phyloP scores from a whole-genome alignment of 2,888 invertebrate genomes.

The Gordius sp. region DNA sequence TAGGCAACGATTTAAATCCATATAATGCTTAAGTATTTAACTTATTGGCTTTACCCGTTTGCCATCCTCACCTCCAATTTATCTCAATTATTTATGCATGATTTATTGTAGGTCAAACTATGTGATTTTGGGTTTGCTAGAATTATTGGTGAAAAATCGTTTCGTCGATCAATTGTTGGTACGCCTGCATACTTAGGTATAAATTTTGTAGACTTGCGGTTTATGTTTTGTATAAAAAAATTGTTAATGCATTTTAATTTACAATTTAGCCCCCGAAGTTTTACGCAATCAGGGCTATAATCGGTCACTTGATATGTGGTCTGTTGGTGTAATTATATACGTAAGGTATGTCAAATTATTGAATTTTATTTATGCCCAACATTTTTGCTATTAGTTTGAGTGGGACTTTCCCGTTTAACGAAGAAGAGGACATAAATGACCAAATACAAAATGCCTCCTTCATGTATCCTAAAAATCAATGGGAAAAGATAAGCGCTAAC shows the following conservation, averaged over 20 bases:
- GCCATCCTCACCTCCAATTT: slow-evolving; percentile 7
- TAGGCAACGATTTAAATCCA: not conserved
- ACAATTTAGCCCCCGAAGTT: slow-evolving; percentile 63
- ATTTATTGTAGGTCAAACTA: slow-evolving; percentile 40
- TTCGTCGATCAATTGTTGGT: slow-evolving; percentile 80
- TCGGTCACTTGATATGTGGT: slow-evolving; percentile 97
- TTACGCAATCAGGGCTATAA: slow-evolving; percentile 93
- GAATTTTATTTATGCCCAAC: not conserved
- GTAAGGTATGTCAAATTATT: slow-evolving; percentile 35
- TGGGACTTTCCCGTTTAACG: slow-evolving; percentile 96
- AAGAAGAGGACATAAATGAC: slow-evolving; percentile 96
- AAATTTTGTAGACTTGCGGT: slow-evolving; percentile 20
- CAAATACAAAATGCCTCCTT: slow-evolving; percentile 98
- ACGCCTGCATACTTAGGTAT: slow-evolving; percentile 86
- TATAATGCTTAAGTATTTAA: not conserved
- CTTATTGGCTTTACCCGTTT: not conserved
- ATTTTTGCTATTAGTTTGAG: slow-evolving; percentile 42
- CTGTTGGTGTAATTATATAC: slow-evolving; percentile 91
- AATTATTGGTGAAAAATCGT: slow-evolving; percentile 94
- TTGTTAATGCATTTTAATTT: not conserved
- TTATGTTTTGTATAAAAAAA: not conserved
- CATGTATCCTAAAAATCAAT: slow-evolving; percentile 93
- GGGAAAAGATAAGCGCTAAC: slow-evolving; percentile 76
- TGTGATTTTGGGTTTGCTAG: slow-evolving; percentile 98
- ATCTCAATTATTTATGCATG: not conserved